Evolutionary conservation across 2,797 vertebrate genomes (phyloP).

Genomic region (Sciurus vulgaris): DNA sequence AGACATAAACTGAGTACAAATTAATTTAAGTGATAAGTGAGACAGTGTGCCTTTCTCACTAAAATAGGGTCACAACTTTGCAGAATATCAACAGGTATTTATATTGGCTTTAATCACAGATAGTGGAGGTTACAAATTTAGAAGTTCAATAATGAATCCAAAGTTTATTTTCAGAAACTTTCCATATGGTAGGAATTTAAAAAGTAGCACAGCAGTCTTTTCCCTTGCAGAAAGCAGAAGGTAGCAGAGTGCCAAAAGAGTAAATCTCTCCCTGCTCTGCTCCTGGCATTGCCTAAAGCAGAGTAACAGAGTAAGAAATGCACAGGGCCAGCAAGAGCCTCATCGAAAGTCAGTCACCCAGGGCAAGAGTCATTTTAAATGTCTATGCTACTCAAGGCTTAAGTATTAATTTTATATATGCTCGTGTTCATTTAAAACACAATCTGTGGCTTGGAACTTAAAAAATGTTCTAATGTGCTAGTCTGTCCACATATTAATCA

Average conservation of each 20-base stretch:
- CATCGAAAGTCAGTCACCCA: constrained; percentile 8
- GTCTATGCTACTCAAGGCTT: constrained; percentile 25
- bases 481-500: constrained; percentile 75
- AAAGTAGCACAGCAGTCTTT: constrained; percentile 66
- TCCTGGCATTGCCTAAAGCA: constrained; percentile 40
- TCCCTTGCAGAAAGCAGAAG: constrained; percentile 49
- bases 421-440: constrained; percentile 69
- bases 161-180: constrained; percentile 75
- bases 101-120: constrained; percentile 58
- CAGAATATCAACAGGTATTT: neutral
- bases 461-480: constrained; percentile 77
- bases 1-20: constrained; percentile 2
- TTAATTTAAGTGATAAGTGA: constrained; percentile 1
- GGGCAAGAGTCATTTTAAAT: neutral
- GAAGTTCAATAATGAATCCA: constrained; percentile 69
- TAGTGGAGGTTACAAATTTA: constrained; percentile 64
- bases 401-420: constrained; percentile 61
- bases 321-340: constrained; percentile 27
- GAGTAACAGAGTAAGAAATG: constrained; percentile 57
- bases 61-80: neutral
- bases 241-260: constrained; percentile 28
- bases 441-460: constrained; percentile 73
- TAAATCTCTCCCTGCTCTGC: constrained; percentile 34
- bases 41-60: constrained; percentile 1
- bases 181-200: constrained; percentile 70